These are phyloP conservation scores for Phytoseiulus persimilis DNA, from an alignment of 2,888 invertebrate genomes.

Conservation along the genomic window DNA sequence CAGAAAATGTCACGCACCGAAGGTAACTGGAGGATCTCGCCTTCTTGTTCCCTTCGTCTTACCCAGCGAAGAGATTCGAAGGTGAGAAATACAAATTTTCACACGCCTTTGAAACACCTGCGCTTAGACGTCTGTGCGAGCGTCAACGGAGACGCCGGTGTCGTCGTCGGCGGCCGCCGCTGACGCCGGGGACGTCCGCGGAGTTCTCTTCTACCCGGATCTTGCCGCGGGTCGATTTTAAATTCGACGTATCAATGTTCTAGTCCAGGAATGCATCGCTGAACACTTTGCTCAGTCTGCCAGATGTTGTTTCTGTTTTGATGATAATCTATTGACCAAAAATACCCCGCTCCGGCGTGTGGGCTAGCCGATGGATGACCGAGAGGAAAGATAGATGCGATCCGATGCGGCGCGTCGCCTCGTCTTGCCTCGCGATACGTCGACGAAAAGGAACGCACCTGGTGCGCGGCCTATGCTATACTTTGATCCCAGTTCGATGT, in stretches of 20 bases:
- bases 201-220: neutral
- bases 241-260: neutral
- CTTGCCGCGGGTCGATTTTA: neutral
- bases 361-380: neutral
- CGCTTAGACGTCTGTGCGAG: neutral
- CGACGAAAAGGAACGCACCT: neutral
- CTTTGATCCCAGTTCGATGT: neutral
- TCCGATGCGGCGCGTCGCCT: neutral
- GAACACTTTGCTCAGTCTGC: neutral
- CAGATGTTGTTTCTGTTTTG: slow-evolving; percentile 5
- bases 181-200: neutral
- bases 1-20: neutral
- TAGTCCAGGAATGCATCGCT: slow-evolving; percentile 5
- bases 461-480: neutral
- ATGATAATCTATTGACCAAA: neutral
- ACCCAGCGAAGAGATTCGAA: neutral
- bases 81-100: slow-evolving; percentile 5
- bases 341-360: neutral
- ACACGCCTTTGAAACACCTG: neutral
- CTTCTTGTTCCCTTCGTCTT: neutral
- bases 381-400: neutral
- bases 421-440: neutral
- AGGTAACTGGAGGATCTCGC: neutral
- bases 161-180: too few relatives aligned
- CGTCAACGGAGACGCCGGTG: neutral